Conservation (phyloP, 2,888 invertebrate genomes). For the Synanthedon myopaeformis region DNA sequence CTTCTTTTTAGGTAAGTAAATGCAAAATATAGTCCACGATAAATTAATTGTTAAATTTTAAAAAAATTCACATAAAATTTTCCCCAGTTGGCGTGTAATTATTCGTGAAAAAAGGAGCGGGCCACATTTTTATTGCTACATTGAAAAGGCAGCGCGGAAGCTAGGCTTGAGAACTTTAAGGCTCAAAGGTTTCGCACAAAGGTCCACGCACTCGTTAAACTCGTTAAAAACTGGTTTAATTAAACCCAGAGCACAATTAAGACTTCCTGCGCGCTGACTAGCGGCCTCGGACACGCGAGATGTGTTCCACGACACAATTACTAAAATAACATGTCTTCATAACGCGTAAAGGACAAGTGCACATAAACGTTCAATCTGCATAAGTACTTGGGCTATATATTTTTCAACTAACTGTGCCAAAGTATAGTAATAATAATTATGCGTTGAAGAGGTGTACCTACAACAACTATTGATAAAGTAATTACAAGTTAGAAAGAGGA, state of each 20-base stretch:
- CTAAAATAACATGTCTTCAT: conserved; percentile 4
- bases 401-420: no score
- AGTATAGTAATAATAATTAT: no score
- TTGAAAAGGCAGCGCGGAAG: neutral
- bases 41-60: no score
- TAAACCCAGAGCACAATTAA: conserved; percentile 28
- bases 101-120: neutral
- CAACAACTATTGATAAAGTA: no score
- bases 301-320: conserved; percentile 7
- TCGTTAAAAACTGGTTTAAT: conserved; percentile 7
- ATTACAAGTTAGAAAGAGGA: no score
- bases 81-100: neutral
- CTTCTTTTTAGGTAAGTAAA: no score
- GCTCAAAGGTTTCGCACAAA: conserved; percentile 8
- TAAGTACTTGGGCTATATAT: no score
- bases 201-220: conserved; percentile 16
- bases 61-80: neutral
- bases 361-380: no score
- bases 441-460: no score
- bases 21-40: no score
- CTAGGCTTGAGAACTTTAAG: conserved; percentile 2
- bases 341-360: neutral
- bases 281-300: conserved; percentile 3
- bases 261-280: conserved; percentile 41
- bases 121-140: neutral